Percentiles rank a stretch among this genome's conserved stretches.
phyloP scores from a whole-genome alignment of 2,797 vertebrate species.

The Sciurus carolinensis region DNA sequence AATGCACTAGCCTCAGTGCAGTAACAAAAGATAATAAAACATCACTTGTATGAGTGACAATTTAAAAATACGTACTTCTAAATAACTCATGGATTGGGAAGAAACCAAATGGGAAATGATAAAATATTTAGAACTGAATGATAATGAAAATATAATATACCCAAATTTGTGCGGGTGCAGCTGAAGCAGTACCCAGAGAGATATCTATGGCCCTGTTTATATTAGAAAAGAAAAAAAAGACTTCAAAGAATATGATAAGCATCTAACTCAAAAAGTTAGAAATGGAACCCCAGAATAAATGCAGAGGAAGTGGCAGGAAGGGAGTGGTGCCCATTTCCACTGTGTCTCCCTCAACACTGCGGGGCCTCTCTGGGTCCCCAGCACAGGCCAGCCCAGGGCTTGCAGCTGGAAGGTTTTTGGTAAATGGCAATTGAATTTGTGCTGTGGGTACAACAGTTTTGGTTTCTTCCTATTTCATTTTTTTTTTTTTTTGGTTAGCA shows the following conservation, averaged over 20 bases:
- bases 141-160: constrained; percentile 22
- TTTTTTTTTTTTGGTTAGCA: not conserved
- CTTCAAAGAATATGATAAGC: not conserved
- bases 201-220: not conserved
- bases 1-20: not conserved
- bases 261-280: not conserved
- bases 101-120: constrained; percentile 32
- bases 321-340: not conserved
- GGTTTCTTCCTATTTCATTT: not conserved
- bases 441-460: not conserved
- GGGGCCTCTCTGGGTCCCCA: not conserved
- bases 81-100: constrained; percentile 33
- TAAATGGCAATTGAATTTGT: not conserved
- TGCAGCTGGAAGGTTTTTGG: rapidly evolving
- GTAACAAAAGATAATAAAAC: constrained; percentile 33
- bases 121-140: not conserved
- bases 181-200: not conserved
- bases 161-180: not conserved
- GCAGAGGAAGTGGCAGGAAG: not conserved
- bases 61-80: constrained; percentile 10
- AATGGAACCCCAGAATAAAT: not conserved
- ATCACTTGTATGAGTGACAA: not conserved
- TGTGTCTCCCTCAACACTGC: not conserved
- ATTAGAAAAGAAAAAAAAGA: not conserved
- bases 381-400: not conserved